Conservation (phyloP, 2,797 vertebrate genomes). For the Sebastes iracundus region DNA sequence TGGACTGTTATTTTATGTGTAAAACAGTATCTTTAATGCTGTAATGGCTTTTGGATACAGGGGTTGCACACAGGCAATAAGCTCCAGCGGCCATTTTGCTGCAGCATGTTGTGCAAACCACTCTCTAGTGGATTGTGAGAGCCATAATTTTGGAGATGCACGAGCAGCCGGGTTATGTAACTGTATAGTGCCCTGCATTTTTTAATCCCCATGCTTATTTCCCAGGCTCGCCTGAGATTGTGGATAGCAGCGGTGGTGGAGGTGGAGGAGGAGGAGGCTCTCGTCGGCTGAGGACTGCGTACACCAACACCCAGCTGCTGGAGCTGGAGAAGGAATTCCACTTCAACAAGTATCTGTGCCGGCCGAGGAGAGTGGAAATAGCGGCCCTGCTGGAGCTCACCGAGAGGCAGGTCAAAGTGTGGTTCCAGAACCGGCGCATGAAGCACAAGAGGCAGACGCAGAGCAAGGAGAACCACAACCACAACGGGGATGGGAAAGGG, state of each 20-base stretch:
- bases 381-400: slow-evolving; percentile 97
- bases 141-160: slow-evolving; percentile 31
- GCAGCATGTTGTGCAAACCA: slow-evolving; percentile 75
- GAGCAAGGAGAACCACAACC: slow-evolving; percentile 98
- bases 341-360: slow-evolving; percentile 99
- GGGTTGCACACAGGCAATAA: not conserved
- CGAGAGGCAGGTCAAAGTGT: slow-evolving; percentile 98
- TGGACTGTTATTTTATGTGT: slow-evolving; percentile 28
- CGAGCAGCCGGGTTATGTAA: slow-evolving; percentile 53
- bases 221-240: slow-evolving; percentile 91
- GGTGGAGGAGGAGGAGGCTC: slow-evolving; percentile 86
- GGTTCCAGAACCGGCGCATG: slow-evolving; percentile 99
- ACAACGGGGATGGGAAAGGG: slow-evolving; percentile 89
- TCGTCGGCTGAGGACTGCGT: slow-evolving; percentile 95
- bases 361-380: slow-evolving; percentile 96
- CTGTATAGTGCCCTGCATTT: slow-evolving; percentile 28
- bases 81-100: slow-evolving; percentile 93
- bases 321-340: slow-evolving; percentile 99
- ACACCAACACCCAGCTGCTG: slow-evolving; percentile 98
- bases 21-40: slow-evolving; percentile 21
- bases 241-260: slow-evolving; percentile 79
- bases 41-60: slow-evolving; percentile 27
- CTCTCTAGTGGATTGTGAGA: slow-evolving; percentile 59
- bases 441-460: slow-evolving; percentile 99
- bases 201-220: slow-evolving; percentile 70